Evolutionary conservation across 2,797 vertebrate species (phyloP).

Genomic region (Pipistrellus pipistrellus): DNA sequence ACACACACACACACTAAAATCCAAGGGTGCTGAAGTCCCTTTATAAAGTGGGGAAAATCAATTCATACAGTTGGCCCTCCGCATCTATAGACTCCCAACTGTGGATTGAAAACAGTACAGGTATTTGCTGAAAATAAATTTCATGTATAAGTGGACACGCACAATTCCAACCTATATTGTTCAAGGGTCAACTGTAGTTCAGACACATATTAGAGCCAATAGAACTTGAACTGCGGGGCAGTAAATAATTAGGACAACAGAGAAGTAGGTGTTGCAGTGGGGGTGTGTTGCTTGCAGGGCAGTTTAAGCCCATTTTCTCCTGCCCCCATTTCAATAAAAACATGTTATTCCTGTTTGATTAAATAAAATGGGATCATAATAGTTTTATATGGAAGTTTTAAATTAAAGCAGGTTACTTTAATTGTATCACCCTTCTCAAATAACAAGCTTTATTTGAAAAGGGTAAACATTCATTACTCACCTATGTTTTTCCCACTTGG

Average conservation of each 20-base stretch:
- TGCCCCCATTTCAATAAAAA: neutral
- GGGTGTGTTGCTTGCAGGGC: neutral
- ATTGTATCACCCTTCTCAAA: neutral
- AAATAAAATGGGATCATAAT: constrained; percentile 19
- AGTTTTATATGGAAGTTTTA: constrained; percentile 35
- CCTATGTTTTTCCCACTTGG: neutral
- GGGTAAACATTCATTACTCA: neutral
- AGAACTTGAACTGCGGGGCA: neutral
- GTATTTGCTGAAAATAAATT: neutral
- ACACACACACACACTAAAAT: neutral
- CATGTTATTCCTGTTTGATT: neutral
- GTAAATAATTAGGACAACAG: neutral
- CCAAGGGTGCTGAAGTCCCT: neutral
- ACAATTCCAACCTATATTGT: neutral
- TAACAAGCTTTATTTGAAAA: constrained; percentile 20
- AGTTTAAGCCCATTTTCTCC: constrained; percentile 33
- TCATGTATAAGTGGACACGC: neutral
- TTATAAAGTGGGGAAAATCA: neutral
- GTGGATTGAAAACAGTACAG: neutral
- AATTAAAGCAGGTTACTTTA: neutral
- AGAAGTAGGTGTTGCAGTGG: neutral
- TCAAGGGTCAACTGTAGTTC: neutral
- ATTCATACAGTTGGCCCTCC: neutral
- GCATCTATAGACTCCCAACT: neutral
- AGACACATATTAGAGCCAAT: neutral